Evolutionary conservation across 2,888 invertebrate genomes (phyloP).

Genomic region (Dryococelus australis): DNA sequence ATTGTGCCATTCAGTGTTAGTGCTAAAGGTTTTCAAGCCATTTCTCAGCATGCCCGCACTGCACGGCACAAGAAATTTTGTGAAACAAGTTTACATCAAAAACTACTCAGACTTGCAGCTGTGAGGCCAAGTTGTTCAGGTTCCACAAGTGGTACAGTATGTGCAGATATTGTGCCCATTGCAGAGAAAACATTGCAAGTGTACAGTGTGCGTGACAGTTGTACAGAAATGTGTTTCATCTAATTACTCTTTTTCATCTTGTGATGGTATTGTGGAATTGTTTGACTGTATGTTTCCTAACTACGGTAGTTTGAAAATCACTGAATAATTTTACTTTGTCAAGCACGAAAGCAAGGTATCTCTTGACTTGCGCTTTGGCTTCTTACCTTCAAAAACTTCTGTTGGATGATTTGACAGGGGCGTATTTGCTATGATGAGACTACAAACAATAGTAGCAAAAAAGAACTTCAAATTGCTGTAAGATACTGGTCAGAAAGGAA

Average conservation of each 20-base stretch:
- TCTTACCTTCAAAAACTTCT: not conserved
- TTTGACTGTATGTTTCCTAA: not conserved
- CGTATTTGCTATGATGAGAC: not conserved
- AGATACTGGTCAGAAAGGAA: not conserved
- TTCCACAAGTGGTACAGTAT: not conserved
- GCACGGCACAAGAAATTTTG: not conserved
- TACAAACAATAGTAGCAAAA: not conserved
- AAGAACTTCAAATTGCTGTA: not conserved
- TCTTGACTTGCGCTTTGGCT: not conserved
- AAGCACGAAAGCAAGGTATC: not conserved
- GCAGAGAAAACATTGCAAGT: not conserved
- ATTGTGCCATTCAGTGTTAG: not conserved
- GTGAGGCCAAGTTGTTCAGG: not conserved
- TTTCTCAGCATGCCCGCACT: not conserved
- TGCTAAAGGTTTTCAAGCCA: not conserved
- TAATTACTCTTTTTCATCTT: not conserved
- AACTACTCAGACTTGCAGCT: not conserved
- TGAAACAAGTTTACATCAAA: not conserved
- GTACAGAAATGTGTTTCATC: not conserved
- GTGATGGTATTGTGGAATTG: not conserved
- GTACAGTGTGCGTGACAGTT: not conserved
- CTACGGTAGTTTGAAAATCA: not conserved
- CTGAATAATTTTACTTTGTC: not conserved
- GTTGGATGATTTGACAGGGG: not conserved
- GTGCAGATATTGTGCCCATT: not conserved